Conservation (phyloP, 2,888 invertebrate genomes). For the Silvanus unidentatus region DNA sequence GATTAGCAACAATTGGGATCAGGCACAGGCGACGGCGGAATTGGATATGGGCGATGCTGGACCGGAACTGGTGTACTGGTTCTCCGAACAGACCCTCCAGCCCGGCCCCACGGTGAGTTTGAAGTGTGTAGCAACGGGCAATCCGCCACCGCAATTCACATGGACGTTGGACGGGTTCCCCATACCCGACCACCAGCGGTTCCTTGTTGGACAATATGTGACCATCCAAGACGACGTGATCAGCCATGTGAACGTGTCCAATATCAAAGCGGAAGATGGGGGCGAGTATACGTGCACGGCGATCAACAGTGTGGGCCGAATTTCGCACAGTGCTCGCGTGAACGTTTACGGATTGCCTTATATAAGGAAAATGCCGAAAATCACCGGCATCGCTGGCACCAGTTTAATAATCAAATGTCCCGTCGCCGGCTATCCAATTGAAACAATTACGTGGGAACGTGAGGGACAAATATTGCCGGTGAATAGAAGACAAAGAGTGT, state of each 20-base stretch:
- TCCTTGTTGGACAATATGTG: conserved; percentile 86
- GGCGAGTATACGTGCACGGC: conserved; percentile 85
- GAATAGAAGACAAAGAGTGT: conserved; percentile 75
- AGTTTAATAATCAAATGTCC: conserved; percentile 83
- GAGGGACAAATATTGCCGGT: conserved; percentile 82
- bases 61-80: conserved; percentile 85
- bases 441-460: conserved; percentile 84
- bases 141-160: conserved; percentile 85
- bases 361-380: conserved; percentile 82
- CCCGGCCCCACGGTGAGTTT: conserved; percentile 87
- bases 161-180: conserved; percentile 89
- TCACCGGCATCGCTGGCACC: conserved; percentile 79
- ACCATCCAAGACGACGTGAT: conserved; percentile 89
- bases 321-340: conserved; percentile 76
- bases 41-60: conserved; percentile 79
- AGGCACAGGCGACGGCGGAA: conserved; percentile 77
- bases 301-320: conserved; percentile 73
- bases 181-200: conserved; percentile 56
- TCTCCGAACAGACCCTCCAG: conserved; percentile 86
- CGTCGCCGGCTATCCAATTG: conserved; percentile 84
- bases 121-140: conserved; percentile 91
- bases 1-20: conserved; percentile 77
- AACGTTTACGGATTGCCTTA: conserved; percentile 84
- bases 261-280: conserved; percentile 82
- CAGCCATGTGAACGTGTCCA: conserved; percentile 85